Conservation (phyloP, 2,797 vertebrate species). For the Protonibea diacanthus region DNA sequence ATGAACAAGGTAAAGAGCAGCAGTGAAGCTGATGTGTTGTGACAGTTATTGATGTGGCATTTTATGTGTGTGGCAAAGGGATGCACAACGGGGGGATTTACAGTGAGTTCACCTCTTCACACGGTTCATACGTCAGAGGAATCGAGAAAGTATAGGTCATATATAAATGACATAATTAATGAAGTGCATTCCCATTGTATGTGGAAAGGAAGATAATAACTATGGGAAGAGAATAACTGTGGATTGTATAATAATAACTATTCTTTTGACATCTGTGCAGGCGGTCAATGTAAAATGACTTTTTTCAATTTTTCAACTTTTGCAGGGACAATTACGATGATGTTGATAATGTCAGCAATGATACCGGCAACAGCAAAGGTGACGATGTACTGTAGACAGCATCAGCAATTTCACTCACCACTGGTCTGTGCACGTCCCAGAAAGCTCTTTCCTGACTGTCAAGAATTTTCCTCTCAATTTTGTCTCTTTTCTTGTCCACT, state of each 20-base stretch:
- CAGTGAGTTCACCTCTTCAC: slow-evolving; percentile 34
- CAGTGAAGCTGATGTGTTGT: slow-evolving; percentile 67
- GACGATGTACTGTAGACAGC: slow-evolving; percentile 13
- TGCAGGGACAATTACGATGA: slow-evolving; percentile 18
- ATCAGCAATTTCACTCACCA: slow-evolving; percentile 87
- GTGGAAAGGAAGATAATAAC: not conserved
- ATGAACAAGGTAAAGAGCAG: slow-evolving; percentile 67
- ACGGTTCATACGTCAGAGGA: slow-evolving; percentile 24
- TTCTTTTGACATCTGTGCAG: not conserved
- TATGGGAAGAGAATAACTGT: slow-evolving; percentile 29
- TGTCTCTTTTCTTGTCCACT: slow-evolving; percentile 99
- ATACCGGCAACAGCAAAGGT: slow-evolving; percentile 21
- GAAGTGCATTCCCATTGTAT: not conserved
- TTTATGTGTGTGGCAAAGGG: slow-evolving; percentile 53
- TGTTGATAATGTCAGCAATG: slow-evolving; percentile 11
- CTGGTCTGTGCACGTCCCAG: slow-evolving; percentile 98
- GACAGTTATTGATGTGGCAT: slow-evolving; percentile 77
- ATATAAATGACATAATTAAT: slow-evolving; percentile 13
- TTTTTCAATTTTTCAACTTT: slow-evolving; percentile 12
- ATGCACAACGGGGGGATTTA: slow-evolving; percentile 23
- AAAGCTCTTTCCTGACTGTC: slow-evolving; percentile 98
- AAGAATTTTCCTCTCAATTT: slow-evolving; percentile 98
- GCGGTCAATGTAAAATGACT: slow-evolving; percentile 17
- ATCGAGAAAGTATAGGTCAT: slow-evolving; percentile 10
- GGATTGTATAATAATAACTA: not conserved